These are phyloP conservation scores for Bergia puertoricense DNA, from an alignment of 92 coral and sea anemone species.

Conservation along the genomic window DNA sequence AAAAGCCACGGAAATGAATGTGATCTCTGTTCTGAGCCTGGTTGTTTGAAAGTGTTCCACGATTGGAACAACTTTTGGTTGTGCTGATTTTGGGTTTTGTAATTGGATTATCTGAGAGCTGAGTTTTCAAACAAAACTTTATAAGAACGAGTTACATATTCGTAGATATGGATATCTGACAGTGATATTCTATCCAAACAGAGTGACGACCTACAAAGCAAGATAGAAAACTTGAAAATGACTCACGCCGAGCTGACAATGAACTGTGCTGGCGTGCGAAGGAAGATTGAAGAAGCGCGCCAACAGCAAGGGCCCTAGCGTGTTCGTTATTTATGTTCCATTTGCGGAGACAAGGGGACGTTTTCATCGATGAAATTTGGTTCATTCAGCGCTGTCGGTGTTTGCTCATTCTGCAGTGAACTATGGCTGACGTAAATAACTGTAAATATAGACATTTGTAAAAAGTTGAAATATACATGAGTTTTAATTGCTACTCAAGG, in stretches of 20 bases:
- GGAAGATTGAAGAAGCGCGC: constrained; percentile 87
- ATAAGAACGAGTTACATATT: too few relatives aligned
- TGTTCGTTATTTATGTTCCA: not conserved
- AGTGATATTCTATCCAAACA: constrained; percentile 29
- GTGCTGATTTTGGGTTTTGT: too few relatives aligned
- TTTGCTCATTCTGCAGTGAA: not conserved
- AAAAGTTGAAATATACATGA: not conserved
- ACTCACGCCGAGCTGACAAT: constrained; percentile 96
- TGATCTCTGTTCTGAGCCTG: too few relatives aligned
- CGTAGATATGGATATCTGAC: not conserved
- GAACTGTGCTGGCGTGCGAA: constrained; percentile 93
- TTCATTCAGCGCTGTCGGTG: not conserved
- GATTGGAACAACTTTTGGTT: too few relatives aligned
- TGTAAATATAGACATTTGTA: constrained; percentile 26
- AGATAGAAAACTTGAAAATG: constrained; percentile 87
- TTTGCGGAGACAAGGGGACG: constrained; percentile 13
- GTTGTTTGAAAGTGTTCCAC: too few relatives aligned
- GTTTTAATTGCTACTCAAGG: not conserved
- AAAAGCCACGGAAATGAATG: too few relatives aligned
- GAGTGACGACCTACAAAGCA: constrained; percentile 83
- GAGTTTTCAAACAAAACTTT: too few relatives aligned
- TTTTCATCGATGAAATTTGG: not conserved
- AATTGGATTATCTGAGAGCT: too few relatives aligned
- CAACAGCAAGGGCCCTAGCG: constrained; percentile 52
- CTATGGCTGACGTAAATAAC: not conserved